phyloP scores from a whole-genome alignment of 2,797 vertebrate species.

The Darevskia nairensis region DNA sequence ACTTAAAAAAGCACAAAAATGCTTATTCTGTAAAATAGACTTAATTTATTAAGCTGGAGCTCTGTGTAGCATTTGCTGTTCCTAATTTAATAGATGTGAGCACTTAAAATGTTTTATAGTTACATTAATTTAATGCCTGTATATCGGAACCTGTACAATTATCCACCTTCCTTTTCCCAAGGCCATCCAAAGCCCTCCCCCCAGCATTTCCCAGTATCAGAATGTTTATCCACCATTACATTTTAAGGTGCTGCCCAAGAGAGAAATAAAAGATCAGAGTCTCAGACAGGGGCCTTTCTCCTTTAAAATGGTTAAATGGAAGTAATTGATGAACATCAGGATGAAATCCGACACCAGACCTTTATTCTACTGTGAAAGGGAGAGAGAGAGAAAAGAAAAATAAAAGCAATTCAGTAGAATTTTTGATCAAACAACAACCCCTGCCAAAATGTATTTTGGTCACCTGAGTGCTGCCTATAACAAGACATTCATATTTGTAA shows the following conservation, averaged over 20 bases:
- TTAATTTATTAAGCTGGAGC: constrained; percentile 49
- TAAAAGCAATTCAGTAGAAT: constrained; percentile 61
- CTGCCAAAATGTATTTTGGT: constrained; percentile 58
- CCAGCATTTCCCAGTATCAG: constrained; percentile 8
- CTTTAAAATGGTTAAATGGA: constrained; percentile 64
- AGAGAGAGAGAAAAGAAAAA: constrained; percentile 58
- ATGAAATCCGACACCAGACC: constrained; percentile 56
- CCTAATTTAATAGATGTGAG: constrained; percentile 46
- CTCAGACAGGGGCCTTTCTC: constrained; percentile 41
- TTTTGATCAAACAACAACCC: constrained; percentile 60
- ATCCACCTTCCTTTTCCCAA: background rate
- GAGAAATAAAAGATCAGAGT: constrained; percentile 42
- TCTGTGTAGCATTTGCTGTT: constrained; percentile 32
- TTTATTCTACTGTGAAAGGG: constrained; percentile 70
- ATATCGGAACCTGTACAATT: background rate
- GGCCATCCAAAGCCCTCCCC: constrained; percentile 16
- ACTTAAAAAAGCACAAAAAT: constrained; percentile 50
- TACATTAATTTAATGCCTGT: constrained; percentile 46
- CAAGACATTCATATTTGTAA: constrained; percentile 39
- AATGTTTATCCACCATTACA: constrained; percentile 24
- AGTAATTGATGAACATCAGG: constrained; percentile 53
- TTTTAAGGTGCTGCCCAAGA: constrained; percentile 60
- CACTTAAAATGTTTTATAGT: constrained; percentile 48
- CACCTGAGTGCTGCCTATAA: constrained; percentile 31
- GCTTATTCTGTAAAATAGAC: constrained; percentile 46